Conservation (phyloP, 2,888 invertebrate species). For the Rhogogaster chlorosoma region DNA sequence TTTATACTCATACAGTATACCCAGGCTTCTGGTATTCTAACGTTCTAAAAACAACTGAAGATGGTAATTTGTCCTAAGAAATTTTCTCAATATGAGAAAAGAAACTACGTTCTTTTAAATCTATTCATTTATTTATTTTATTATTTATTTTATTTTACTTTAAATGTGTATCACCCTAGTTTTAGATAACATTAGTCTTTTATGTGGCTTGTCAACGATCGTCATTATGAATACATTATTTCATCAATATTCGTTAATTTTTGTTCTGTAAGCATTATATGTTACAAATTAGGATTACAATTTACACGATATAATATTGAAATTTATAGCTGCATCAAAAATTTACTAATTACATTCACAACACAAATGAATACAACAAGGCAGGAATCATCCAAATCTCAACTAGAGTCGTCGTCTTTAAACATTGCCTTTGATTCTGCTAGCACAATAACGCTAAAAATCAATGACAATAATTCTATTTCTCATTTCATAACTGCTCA, state of each 20-base stretch:
- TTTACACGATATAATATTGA: constrained; percentile 10
- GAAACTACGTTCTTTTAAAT: constrained; percentile 49
- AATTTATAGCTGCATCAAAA: constrained; percentile 56
- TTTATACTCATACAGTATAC: constrained; percentile 8
- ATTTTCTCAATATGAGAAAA: constrained; percentile 76
- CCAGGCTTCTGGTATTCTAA: constrained; percentile 17
- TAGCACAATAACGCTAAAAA: not conserved
- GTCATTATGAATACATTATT: constrained; percentile 15
- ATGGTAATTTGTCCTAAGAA: constrained; percentile 48
- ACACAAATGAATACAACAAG: constrained; percentile 59
- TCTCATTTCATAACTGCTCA: constrained; percentile 63
- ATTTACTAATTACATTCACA: constrained; percentile 56
- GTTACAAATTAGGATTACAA: constrained; percentile 29
- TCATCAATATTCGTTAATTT: constrained; percentile 19
- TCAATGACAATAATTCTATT: constrained; percentile 14
- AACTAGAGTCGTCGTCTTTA: constrained; percentile 54
- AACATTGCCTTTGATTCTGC: constrained; percentile 51
- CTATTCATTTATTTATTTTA: constrained; percentile 42
- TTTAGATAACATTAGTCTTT: constrained; percentile 44
- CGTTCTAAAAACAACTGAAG: constrained; percentile 37
- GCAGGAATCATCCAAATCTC: constrained; percentile 57
- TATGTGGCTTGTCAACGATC: constrained; percentile 37
- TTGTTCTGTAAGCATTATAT: not conserved
- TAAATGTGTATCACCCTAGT: constrained; percentile 9
- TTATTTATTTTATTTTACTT: constrained; percentile 27